Evolutionary conservation across 2,113 vertebrate species (phyloP).

Genomic region (Thalassarche chlororhynchos): DNA sequence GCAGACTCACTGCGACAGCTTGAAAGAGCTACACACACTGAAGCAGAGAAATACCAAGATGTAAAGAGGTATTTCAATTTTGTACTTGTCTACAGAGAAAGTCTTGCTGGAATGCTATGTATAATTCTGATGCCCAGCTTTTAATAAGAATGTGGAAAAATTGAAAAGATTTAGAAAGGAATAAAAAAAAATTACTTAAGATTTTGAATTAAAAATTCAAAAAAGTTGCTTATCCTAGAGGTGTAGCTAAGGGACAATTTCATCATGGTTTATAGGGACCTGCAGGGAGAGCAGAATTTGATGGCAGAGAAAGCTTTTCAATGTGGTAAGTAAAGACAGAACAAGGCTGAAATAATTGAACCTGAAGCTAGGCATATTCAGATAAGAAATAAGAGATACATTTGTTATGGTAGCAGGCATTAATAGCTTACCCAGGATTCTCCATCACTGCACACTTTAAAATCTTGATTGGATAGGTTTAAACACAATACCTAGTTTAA

Average conservation of each 20-base stretch:
- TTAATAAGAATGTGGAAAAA: background rate
- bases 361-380: background rate
- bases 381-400: background rate
- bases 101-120: background rate
- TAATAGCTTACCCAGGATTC: background rate
- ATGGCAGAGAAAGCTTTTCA: background rate
- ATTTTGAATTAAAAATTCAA: background rate
- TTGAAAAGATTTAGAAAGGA: background rate
- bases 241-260: background rate
- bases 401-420: background rate
- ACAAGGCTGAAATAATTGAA: background rate
- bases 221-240: background rate
- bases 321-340: background rate
- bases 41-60: background rate
- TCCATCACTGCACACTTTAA: background rate
- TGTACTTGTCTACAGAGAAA: background rate
- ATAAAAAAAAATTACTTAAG: too few relatives aligned
- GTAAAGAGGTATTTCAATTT: background rate
- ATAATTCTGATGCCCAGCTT: background rate
- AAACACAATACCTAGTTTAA: background rate
- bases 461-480: background rate
- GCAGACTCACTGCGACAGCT: background rate
- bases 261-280: rapidly evolving
- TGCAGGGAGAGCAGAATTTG: background rate
- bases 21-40: background rate